Evolutionary conservation across 2,888 invertebrate species (phyloP).

Genomic region (Meandrusa payeni): DNA sequence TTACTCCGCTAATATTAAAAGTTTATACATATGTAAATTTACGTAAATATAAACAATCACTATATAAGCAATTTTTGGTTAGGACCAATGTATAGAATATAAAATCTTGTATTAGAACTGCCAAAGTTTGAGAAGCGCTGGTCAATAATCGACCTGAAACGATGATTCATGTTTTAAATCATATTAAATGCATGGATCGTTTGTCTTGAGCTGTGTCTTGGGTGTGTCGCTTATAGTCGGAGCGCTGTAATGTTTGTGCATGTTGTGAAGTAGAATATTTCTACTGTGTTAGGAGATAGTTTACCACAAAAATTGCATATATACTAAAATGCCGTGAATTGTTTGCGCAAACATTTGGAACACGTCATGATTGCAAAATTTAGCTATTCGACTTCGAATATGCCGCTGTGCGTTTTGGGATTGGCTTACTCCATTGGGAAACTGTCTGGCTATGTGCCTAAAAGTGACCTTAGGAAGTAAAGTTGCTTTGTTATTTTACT

Average conservation of each 20-base stretch:
- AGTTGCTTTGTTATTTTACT: neutral
- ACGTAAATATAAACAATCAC: too few species aligned
- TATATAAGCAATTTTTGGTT: too few species aligned
- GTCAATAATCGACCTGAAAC: slow-evolving; percentile 29
- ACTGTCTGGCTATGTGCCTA: slow-evolving; percentile 3
- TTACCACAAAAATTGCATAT: slow-evolving; percentile 16
- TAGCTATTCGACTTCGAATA: slow-evolving; percentile 5
- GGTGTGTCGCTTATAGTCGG: slow-evolving; percentile 22
- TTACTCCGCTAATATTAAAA: too few species aligned
- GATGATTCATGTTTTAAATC: slow-evolving; percentile 37
- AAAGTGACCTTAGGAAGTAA: too few species aligned
- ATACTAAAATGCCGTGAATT: slow-evolving; percentile 7
- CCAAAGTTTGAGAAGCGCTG: slow-evolving; percentile 26
- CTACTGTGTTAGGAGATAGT: slow-evolving; percentile 22
- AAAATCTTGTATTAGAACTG: neutral
- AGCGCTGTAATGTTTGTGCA: slow-evolving; percentile 17
- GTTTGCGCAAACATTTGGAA: slow-evolving; percentile 14
- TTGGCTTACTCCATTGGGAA: slow-evolving; percentile 12
- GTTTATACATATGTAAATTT: too few species aligned
- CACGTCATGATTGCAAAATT: slow-evolving; percentile 13
- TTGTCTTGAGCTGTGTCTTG: slow-evolving; percentile 36
- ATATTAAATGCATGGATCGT: slow-evolving; percentile 43
- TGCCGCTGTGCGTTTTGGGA: slow-evolving; percentile 9
- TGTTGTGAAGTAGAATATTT: slow-evolving; percentile 14
- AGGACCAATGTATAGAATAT: too few species aligned